Evolutionary conservation across 2,797 vertebrate species (phyloP), one percentile per base, ranked within the genome.

Genomic region (Margarornis squamiger): DNA sequence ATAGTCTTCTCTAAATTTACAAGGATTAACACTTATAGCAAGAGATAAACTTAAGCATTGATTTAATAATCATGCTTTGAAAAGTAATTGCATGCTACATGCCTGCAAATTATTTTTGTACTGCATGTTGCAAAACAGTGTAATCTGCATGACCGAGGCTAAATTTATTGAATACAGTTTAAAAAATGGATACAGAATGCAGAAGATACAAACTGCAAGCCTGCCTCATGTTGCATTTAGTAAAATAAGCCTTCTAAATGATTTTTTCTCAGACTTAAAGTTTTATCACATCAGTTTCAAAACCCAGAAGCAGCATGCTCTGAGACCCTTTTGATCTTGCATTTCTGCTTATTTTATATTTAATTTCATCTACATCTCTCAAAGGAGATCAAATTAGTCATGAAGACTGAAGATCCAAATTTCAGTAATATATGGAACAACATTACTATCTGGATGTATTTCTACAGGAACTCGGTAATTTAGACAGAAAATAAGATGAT

Each of bases 241-340:
- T 49, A 62, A 86, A 85, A 54, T 39, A 82, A 67, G 32, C 78
- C 80, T 82, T 85, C 71, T 57, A 62, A 62, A 24, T 74, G 41
- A 66, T 73, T 77, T 92, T 92, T 85, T 90, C 66, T 78, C 52
- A 90, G 39, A 75, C 14, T 71, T 75, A 88, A 66, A 85, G 77
- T 85, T 90, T 81, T 90, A 85, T 79, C 58, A 68, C 73, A 46
- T 58, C 43, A 52, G 8, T 54, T 82, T 22, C 48, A 75, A 78
- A 88, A 88, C 62, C 39, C 43, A 71, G 71, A 77, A 88, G 62
- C 39, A 78, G 34, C 36, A 58, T 39, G 43, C 43, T 88, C 29
- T 45, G 55, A 81, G 55, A 65, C 61, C 45, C 19, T 90, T 86
- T 10, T 17, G 11, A 48, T 88, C 57, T 4, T 70, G 48, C 59